A percentile compares a stretch with the other conserved stretches of the same genome.
Evolutionary conservation across 1,140 invertebrate species (phyloP).

Genomic region (Drosophila bocki): DNA sequence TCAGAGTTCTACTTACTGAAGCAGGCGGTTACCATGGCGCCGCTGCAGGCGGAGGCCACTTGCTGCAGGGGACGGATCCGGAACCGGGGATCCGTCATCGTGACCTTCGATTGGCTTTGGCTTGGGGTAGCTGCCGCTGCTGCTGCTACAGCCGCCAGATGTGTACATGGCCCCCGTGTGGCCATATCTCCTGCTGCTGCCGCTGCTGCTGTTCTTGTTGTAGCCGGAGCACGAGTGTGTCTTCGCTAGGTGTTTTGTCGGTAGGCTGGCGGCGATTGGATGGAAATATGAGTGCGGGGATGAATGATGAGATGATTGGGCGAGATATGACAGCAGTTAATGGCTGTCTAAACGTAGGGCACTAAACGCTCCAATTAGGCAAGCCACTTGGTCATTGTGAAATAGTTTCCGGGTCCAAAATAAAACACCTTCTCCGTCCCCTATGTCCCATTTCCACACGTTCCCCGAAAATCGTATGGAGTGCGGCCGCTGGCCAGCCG

Average conservation of each 20-base stretch:
- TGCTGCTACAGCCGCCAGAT: conserved; percentile 16
- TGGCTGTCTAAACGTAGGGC: neutral
- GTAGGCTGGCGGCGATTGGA: conserved; percentile 28
- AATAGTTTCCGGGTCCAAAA: conserved; percentile 39
- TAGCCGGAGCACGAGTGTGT: conserved; percentile 2
- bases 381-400: conserved; percentile 30
- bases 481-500: conserved; percentile 1
- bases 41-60: conserved; percentile 95
- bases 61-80: conserved; percentile 94
- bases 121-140: conserved; percentile 20
- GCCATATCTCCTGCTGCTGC: conserved; percentile 9
- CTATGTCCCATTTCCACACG: conserved; percentile 14
- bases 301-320: neutral
- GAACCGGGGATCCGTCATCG: conserved; percentile 89
- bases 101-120: conserved; percentile 24
- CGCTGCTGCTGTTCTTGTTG: neutral
- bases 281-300: neutral
- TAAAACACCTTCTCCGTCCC: conserved; percentile 16
- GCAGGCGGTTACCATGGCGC: conserved; percentile 94
- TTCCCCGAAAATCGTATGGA: conserved; percentile 19
- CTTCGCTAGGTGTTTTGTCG: conserved; percentile 13
- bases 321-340: neutral
- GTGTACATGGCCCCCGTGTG: conserved; percentile 11
- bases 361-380: conserved; percentile 7
- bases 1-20: conserved; percentile 89